Evolutionary conservation across 2,797 vertebrate genomes (phyloP).

Genomic region (Helicolenus hilgendorfi): DNA sequence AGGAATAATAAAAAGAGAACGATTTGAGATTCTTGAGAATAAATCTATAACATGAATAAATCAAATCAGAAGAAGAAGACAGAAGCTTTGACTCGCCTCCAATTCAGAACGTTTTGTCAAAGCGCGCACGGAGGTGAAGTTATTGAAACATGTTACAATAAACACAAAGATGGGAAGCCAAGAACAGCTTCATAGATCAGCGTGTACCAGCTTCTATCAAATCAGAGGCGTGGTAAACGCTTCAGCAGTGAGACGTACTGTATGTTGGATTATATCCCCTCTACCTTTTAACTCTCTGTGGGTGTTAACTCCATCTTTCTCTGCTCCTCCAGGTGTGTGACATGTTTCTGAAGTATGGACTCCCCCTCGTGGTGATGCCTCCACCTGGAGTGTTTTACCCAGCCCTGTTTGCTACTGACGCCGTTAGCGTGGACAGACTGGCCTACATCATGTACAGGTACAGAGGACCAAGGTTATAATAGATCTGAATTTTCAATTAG

Average conservation of each 20-base stretch:
- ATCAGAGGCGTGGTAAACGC: neutral
- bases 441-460: conserved; percentile 97
- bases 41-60: neutral
- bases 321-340: conserved; percentile 92
- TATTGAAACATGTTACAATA: neutral
- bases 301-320: neutral
- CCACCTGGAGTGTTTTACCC: conserved; percentile 95
- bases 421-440: conserved; percentile 93
- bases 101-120: neutral
- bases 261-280: neutral
- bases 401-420: conserved; percentile 92
- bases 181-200: neutral
- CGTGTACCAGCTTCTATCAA: neutral
- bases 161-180: neutral
- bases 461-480: neutral
- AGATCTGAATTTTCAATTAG: neutral
- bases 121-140: neutral
- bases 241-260: neutral
- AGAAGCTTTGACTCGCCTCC: neutral
- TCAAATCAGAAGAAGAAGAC: neutral
- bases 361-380: conserved; percentile 94
- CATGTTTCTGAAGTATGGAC: conserved; percentile 92
- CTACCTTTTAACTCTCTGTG: neutral
- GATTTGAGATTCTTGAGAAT: neutral
- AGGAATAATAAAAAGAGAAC: neutral